A percentile compares a stretch with the other conserved stretches of the same genome.
Conservation (phyloP, 2,797 vertebrate genomes). For the Malacoraja senta region DNA sequence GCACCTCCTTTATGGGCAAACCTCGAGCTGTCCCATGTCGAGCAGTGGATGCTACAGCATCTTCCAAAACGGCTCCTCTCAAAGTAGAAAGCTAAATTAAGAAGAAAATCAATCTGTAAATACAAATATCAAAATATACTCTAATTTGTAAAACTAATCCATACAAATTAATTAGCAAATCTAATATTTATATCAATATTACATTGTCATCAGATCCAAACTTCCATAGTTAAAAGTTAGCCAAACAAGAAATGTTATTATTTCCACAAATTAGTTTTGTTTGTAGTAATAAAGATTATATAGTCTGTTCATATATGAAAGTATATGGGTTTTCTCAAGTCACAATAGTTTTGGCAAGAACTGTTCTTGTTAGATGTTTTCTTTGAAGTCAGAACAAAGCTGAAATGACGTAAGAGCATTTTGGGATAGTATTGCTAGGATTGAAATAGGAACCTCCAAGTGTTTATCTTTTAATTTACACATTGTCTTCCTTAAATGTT, state of each 20-base stretch:
- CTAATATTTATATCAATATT: background rate
- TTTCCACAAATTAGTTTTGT: background rate
- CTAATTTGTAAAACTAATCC: background rate
- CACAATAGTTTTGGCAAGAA: background rate
- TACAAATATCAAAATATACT: background rate
- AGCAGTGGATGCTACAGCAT: constrained; percentile 88
- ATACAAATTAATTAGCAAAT: constrained; percentile 6
- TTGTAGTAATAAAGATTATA: background rate
- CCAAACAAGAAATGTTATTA: background rate
- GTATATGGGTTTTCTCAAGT: background rate
- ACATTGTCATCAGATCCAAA: background rate
- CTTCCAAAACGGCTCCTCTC: constrained; percentile 86
- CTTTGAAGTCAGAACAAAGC: background rate
- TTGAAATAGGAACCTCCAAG: background rate
- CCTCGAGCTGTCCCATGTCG: constrained; percentile 85
- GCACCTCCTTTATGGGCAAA: constrained; percentile 87
- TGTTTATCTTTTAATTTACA: background rate
- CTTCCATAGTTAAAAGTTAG: background rate
- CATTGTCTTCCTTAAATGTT: background rate
- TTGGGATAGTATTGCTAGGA: background rate
- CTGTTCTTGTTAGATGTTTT: too few species aligned
- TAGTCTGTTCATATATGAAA: background rate
- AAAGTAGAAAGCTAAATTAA: constrained; percentile 80
- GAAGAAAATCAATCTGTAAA: constrained; percentile 46
- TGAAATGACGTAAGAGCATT: background rate